These are phyloP conservation scores for Tachysurus fulvidraco DNA, from an alignment of 2,113 vertebrate species.

Conservation along the genomic window DNA sequence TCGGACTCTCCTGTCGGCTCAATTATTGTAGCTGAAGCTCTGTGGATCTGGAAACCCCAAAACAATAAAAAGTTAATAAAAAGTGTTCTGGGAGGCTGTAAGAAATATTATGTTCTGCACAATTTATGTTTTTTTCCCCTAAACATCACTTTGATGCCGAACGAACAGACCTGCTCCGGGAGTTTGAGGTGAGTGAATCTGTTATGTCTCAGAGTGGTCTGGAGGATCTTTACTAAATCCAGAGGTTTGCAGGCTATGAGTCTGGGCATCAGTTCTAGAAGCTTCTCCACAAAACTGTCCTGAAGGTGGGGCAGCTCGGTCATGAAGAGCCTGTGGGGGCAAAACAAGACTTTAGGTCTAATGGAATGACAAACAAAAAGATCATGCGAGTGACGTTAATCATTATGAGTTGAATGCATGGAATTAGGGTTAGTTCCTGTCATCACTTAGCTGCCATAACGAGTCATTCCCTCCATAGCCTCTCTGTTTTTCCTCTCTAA, in stretches of 20 bases:
- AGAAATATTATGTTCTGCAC: background rate
- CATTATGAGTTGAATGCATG: background rate
- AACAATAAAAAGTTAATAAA: background rate
- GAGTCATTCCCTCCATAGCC: background rate
- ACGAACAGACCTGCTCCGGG: conserved; percentile 80
- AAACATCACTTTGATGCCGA: background rate
- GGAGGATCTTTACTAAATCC: conserved; percentile 92
- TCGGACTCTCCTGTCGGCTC: conserved; percentile 95
- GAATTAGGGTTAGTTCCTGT: background rate
- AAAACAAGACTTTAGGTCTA: background rate
- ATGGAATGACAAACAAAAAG: background rate
- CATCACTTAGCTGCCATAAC: background rate
- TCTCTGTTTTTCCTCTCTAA: background rate
- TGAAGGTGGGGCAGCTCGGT: conserved; percentile 88
- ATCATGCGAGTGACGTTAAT: too few species aligned
- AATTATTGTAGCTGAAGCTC: conserved; percentile 88
- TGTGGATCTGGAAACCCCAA: conserved; percentile 78
- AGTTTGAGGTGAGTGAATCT: conserved; percentile 85
- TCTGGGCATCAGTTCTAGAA: conserved; percentile 91
- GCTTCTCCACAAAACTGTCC: conserved; percentile 91
- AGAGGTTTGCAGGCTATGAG: conserved; percentile 85
- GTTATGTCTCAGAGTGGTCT: conserved; percentile 87
- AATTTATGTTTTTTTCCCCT: background rate
- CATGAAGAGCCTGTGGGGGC: conserved; percentile 79
- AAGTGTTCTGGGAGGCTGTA: background rate